phyloP scores from a whole-genome alignment of 2,888 invertebrate species.

The Euzophera pinguis region DNA sequence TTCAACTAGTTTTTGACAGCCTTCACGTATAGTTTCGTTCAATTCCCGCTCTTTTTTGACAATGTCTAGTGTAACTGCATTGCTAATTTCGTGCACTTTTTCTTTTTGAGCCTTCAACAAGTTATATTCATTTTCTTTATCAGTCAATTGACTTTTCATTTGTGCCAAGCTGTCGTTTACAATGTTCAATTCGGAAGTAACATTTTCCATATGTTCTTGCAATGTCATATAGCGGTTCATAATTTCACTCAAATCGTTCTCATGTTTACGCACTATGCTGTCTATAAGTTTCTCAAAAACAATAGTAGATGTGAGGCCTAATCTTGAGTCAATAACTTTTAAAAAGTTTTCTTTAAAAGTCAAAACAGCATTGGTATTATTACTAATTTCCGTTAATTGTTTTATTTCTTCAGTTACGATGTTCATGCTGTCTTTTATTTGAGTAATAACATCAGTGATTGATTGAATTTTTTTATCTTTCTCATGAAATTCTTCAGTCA shows the following conservation, averaged over 20 bases:
- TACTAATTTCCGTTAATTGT: conserved; percentile 22
- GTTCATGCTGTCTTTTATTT: conserved; percentile 40
- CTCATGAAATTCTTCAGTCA: conserved; percentile 39
- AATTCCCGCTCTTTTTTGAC: conserved; percentile 51
- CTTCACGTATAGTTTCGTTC: conserved; percentile 35
- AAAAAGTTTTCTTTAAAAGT: conserved; percentile 50
- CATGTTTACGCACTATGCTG: conserved; percentile 36
- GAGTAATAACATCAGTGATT: conserved; percentile 33
- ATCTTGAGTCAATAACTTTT: conserved; percentile 44
- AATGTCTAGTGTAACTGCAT: conserved; percentile 58
- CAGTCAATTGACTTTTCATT: conserved; percentile 42
- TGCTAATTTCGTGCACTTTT: conserved; percentile 54
- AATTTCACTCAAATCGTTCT: conserved; percentile 34
- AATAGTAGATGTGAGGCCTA: conserved; percentile 36
- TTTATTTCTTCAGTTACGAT: conserved; percentile 29
- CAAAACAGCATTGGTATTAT: conserved; percentile 26
- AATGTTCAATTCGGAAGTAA: conserved; percentile 37
- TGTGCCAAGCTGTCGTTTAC: conserved; percentile 42
- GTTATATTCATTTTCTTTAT: conserved; percentile 52
- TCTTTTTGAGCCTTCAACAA: conserved; percentile 52
- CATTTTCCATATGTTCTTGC: conserved; percentile 35
- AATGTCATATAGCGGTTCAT: conserved; percentile 36
- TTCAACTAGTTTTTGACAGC: conserved; percentile 41
- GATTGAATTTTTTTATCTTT: conserved; percentile 36
- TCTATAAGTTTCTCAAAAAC: conserved; percentile 45